Percentiles rank a stretch among this genome's conserved stretches.
Conservation (phyloP, 92 coral and sea anemone genomes). For the Heliopora coerulea region DNA sequence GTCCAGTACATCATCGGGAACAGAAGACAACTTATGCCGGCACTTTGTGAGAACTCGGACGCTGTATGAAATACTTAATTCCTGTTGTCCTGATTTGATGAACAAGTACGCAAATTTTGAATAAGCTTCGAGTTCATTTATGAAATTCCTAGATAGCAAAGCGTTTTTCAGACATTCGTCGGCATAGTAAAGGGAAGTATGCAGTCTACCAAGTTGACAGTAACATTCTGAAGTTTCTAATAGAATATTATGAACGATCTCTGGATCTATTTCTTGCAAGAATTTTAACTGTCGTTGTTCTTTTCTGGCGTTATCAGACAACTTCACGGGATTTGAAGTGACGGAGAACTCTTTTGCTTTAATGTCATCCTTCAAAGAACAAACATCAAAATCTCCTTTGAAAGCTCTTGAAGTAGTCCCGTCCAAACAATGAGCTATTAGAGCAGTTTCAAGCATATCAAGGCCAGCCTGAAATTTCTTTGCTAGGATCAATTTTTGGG, state of each 20-base stretch:
- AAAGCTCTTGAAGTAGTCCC: neutral
- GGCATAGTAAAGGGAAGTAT: constrained; percentile 14
- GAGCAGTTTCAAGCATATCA: neutral
- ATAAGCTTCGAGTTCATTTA: constrained; percentile 5
- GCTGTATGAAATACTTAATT: neutral
- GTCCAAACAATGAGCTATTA: constrained; percentile 15
- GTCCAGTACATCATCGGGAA: neutral
- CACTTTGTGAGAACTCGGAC: constrained; percentile 9
- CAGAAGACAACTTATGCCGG: neutral
- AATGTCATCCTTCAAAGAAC: constrained; percentile 3
- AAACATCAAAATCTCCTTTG: neutral
- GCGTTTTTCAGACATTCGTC: neutral
- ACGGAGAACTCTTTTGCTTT: neutral
- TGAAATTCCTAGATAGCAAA: neutral
- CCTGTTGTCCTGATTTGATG: neutral
- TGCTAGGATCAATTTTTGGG: constrained; percentile 6
- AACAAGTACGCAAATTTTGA: constrained; percentile 1
- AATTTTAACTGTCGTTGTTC: neutral
- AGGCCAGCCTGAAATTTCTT: constrained; percentile 10
- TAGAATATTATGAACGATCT: constrained; percentile 5
- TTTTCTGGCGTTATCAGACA: neutral
- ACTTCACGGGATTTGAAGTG: neutral
- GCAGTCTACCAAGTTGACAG: neutral
- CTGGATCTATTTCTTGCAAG: neutral
- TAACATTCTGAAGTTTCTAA: constrained; percentile 17